Percentiles rank a stretch among this genome's conserved stretches.
These are phyloP conservation scores for Eurystomus glaucurus DNA, from an alignment of 2,797 vertebrate species.

Conservation along the genomic window DNA sequence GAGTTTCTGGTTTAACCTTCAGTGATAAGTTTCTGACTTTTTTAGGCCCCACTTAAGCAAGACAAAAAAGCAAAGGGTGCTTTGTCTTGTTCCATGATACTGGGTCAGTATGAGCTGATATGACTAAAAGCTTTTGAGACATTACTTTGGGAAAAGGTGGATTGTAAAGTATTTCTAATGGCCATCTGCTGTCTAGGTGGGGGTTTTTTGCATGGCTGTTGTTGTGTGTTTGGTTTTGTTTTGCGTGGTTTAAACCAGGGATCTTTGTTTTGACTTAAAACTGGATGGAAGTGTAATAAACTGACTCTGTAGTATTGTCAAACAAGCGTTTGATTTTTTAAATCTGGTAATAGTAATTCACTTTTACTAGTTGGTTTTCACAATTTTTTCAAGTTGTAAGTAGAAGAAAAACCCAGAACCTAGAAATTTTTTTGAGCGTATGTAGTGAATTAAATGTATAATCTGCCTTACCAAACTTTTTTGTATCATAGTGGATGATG, in stretches of 20 bases:
- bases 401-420: not conserved
- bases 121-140: not conserved
- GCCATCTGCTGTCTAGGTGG: not conserved
- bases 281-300: not conserved
- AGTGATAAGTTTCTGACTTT: not conserved
- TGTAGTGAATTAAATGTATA: conserved; percentile 41
- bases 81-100: not conserved
- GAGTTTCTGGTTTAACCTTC: not conserved
- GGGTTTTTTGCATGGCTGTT: accelerated
- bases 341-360: not conserved
- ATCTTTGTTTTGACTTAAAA: not conserved
- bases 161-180: not conserved
- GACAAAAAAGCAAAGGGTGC: not conserved
- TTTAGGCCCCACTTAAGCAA: not conserved
- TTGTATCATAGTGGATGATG: conserved; percentile 93
- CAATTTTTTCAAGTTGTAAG: not conserved
- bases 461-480: conserved; percentile 61
- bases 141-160: not conserved
- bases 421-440: not conserved
- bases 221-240: not conserved
- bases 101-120: not conserved
- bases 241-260: not conserved
- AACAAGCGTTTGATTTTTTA: not conserved
- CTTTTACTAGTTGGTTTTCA: not conserved
- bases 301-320: not conserved